Conservation (phyloP, 1,140 invertebrate species). For the Euura lappo region DNA sequence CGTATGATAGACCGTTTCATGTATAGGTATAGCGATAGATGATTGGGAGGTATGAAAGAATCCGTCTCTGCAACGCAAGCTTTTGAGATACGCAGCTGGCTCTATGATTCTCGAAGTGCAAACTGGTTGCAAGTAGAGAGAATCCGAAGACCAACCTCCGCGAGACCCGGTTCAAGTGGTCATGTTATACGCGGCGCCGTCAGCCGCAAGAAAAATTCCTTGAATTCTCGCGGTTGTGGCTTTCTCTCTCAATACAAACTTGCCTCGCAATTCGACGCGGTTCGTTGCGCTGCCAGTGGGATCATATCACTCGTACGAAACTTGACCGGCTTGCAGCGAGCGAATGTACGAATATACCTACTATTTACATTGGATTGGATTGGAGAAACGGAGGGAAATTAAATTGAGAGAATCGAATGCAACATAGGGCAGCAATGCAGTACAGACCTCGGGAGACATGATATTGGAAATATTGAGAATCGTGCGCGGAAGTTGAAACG, state of each 20-base stretch:
- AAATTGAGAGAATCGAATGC: neutral
- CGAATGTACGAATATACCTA: neutral
- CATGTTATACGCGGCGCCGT: too few species aligned
- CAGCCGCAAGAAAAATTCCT: slow-evolving; percentile 5
- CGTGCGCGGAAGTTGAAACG: neutral
- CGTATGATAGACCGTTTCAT: too few species aligned
- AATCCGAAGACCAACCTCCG: too few species aligned
- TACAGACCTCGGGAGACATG: too few species aligned
- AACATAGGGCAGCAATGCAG: neutral
- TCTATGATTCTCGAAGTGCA: too few species aligned
- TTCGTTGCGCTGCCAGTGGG: neutral
- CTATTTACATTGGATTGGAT: neutral
- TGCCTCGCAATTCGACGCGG: neutral
- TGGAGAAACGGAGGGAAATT: neutral
- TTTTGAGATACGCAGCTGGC: too few species aligned
- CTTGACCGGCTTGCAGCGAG: neutral
- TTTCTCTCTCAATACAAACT: neutral
- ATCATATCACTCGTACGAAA: neutral
- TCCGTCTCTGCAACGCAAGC: too few species aligned
- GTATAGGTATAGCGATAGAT: too few species aligned
- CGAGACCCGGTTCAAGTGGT: too few species aligned
- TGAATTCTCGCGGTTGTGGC: slow-evolving; percentile 5
- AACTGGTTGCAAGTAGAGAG: too few species aligned
- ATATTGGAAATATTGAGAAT: neutral
- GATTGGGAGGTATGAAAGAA: too few species aligned